phyloP scores from a whole-genome alignment of 2,113 vertebrate genomes.

The Lagopus muta region DNA sequence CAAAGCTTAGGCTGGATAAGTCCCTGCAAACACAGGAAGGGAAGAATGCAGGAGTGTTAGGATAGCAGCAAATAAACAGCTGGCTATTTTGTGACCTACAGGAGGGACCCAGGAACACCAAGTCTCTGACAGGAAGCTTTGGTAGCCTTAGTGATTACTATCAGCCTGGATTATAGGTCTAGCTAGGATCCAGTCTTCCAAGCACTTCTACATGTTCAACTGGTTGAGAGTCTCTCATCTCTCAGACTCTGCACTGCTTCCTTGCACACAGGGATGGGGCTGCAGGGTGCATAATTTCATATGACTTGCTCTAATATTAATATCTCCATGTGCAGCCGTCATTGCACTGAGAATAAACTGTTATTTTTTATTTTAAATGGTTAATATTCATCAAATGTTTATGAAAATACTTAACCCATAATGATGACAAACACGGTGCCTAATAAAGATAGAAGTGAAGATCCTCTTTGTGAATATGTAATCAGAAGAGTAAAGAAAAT shows the following conservation, averaged over 20 bases:
- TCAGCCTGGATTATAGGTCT: background rate
- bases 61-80: background rate
- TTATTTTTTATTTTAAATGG: constrained; percentile 75
- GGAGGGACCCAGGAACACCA: background rate
- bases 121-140: background rate
- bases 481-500: constrained; percentile 78
- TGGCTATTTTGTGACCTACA: background rate
- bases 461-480: constrained; percentile 72
- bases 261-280: background rate
- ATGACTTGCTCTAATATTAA: constrained; percentile 43
- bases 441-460: constrained; percentile 71
- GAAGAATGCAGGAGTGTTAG: background rate
- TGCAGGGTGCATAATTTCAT: constrained; percentile 24
- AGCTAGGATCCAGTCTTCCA: background rate
- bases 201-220: rapidly evolving
- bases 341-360: constrained; percentile 57
- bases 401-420: constrained; percentile 66
- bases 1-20: background rate
- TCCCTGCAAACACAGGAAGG: background rate
- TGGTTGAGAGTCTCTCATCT: background rate
- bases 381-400: constrained; percentile 76
- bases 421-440: constrained; percentile 58
- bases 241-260: background rate
- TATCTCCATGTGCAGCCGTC: constrained; percentile 50
- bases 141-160: background rate